Evolutionary conservation across 2,888 invertebrate genomes (phyloP).

Genomic region (Spisula solida): DNA sequence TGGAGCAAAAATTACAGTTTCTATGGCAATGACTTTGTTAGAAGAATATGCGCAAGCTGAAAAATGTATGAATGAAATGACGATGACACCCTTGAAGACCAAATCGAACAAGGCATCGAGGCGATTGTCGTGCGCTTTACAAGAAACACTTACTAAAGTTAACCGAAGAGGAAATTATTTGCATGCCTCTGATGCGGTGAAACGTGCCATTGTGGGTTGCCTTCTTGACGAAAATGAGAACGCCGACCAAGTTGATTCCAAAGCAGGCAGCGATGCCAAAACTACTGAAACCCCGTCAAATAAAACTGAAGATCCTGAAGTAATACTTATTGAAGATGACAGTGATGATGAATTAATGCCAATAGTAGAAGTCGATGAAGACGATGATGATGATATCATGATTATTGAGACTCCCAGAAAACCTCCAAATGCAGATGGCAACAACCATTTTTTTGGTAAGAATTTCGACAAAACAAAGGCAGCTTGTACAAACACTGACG

Average conservation of each 20-base stretch:
- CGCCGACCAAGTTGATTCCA: neutral
- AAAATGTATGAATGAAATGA: neutral
- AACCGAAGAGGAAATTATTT: slow-evolving; percentile 51
- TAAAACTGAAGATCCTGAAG: slow-evolving; percentile 28
- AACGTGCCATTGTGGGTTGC: slow-evolving; percentile 56
- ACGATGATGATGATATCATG: slow-evolving; percentile 45
- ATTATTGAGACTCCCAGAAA: slow-evolving; percentile 44
- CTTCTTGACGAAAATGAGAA: slow-evolving; percentile 36
- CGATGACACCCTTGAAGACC: neutral
- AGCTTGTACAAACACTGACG: neutral
- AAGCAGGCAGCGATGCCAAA: neutral
- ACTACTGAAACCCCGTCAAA: neutral
- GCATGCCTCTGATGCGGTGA: slow-evolving; percentile 57
- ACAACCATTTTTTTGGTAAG: neutral
- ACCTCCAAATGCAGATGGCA: neutral
- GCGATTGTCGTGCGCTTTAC: slow-evolving; percentile 46
- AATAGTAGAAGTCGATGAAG: neutral
- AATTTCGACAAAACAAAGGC: neutral
- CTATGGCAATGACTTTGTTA: slow-evolving; percentile 36
- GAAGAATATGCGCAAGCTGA: slow-evolving; percentile 37
- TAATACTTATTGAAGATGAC: slow-evolving; percentile 56
- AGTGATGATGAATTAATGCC: slow-evolving; percentile 22
- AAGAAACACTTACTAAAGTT: slow-evolving; percentile 39
- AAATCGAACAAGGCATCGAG: slow-evolving; percentile 37
- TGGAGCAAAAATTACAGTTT: slow-evolving; percentile 15